Conservation (phyloP, 2,888 invertebrate genomes). For the Oligia fasciuncula region DNA sequence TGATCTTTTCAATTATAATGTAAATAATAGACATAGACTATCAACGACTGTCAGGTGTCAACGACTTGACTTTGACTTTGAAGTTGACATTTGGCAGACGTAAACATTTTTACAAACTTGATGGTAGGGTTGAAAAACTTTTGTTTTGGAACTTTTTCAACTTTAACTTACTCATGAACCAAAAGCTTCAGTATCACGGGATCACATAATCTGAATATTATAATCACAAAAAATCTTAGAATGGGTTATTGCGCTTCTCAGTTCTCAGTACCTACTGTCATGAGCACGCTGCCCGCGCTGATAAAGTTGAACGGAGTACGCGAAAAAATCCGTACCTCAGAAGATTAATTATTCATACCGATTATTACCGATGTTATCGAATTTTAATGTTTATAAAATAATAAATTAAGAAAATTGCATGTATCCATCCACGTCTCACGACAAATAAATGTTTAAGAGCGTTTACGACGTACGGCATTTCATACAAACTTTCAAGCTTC, state of each 20-base stretch:
- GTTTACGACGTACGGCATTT: too few species aligned
- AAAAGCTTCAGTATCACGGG: neutral
- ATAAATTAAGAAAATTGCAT: neutral
- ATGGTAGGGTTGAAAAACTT: too few species aligned
- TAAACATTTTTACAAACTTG: constrained; percentile 1
- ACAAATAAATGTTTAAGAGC: neutral
- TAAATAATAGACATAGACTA: constrained; percentile 65
- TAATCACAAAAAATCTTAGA: neutral
- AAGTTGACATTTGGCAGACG: constrained; percentile 43
- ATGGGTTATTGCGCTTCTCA: neutral
- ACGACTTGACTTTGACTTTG: constrained; percentile 46
- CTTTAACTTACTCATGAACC: too few species aligned
- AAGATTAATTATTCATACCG: neutral
- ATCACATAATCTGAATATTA: neutral
- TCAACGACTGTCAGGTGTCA: constrained; percentile 10
- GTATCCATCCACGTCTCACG: neutral
- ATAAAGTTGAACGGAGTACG: neutral
- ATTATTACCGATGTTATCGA: neutral
- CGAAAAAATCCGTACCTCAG: neutral
- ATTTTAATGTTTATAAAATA: neutral
- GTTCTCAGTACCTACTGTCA: neutral
- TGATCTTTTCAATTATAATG: constrained; percentile 57
- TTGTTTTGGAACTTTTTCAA: neutral
- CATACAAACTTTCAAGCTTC: too few species aligned
- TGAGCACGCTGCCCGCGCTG: neutral